phyloP scores from a whole-genome alignment of 2,888 invertebrate species.

The Tipula unca region DNA sequence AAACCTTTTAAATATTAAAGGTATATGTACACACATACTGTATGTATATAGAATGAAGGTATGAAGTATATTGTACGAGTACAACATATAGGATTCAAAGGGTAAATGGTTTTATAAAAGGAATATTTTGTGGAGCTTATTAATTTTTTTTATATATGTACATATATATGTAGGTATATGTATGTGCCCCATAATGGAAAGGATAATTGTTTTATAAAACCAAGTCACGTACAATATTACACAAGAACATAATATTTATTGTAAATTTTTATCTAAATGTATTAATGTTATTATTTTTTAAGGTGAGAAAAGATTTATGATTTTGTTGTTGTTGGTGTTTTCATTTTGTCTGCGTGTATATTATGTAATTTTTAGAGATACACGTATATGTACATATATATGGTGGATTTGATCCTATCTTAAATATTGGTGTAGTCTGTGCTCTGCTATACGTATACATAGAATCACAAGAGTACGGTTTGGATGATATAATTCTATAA shows the following conservation, averaged over 20 bases:
- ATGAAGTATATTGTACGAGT: background rate
- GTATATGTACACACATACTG: no score
- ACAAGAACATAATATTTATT: constrained; percentile 14
- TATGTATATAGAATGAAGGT: background rate
- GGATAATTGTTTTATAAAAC: constrained; percentile 14
- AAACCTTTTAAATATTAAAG: background rate
- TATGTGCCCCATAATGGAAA: background rate
- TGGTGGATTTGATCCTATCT: background rate
- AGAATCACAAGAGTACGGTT: background rate
- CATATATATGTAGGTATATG: no score
- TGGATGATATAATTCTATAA: no score
- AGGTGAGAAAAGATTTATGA: constrained; percentile 1
- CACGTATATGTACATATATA: background rate
- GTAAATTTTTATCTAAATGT: constrained; percentile 2
- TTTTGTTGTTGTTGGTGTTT: background rate
- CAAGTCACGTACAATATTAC: constrained; percentile 14
- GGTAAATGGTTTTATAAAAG: background rate
- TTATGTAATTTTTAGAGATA: background rate
- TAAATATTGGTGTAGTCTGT: background rate
- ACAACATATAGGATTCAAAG: background rate
- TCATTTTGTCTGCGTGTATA: no score
- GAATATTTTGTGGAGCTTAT: background rate
- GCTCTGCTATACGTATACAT: no score
- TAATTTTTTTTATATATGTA: background rate
- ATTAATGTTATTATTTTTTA: background rate